These are phyloP conservation scores for Epinotia bilunana DNA, from an alignment of 2,888 invertebrate genomes.

Conservation along the genomic window DNA sequence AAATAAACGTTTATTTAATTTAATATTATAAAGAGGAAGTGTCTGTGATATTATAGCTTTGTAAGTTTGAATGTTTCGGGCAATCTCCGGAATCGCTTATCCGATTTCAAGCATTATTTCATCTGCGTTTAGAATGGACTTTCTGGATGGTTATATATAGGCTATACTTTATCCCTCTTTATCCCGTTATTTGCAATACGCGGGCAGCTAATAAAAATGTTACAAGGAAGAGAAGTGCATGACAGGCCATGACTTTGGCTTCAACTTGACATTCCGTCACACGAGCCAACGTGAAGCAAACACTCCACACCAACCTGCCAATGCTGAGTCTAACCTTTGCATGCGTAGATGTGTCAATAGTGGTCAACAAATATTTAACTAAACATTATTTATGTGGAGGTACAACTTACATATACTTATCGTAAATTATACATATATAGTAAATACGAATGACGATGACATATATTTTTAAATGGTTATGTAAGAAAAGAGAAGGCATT, in stretches of 20 bases:
- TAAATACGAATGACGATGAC: conserved; percentile 4
- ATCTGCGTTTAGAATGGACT: too few relatives aligned
- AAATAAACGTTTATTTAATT: too few relatives aligned
- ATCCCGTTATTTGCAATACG: too few relatives aligned
- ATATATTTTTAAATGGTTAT: neutral
- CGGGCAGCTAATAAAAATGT: neutral
- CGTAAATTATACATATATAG: neutral
- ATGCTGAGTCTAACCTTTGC: conserved; percentile 70
- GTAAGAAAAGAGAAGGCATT: neutral
- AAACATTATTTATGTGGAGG: conserved; percentile 47
- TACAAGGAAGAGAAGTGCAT: conserved; percentile 35
- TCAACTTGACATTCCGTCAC: conserved; percentile 65
- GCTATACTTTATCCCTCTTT: too few relatives aligned
- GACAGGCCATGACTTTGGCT: conserved; percentile 55
- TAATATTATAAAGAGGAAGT: too few relatives aligned
- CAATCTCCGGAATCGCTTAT: too few relatives aligned
- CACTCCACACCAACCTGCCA: conserved; percentile 65
- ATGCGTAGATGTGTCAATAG: conserved; percentile 61
- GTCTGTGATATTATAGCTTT: too few relatives aligned
- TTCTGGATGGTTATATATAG: too few relatives aligned
- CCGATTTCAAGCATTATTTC: too few relatives aligned
- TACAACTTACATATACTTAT: conserved; percentile 20
- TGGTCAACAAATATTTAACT: conserved; percentile 65
- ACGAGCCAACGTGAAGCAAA: conserved; percentile 59
- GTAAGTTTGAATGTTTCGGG: too few relatives aligned